A percentile compares a stretch with the other conserved stretches of the same genome.
Evolutionary conservation across 2,888 invertebrate genomes (phyloP).

Genomic region (Scaptomyza parva): DNA sequence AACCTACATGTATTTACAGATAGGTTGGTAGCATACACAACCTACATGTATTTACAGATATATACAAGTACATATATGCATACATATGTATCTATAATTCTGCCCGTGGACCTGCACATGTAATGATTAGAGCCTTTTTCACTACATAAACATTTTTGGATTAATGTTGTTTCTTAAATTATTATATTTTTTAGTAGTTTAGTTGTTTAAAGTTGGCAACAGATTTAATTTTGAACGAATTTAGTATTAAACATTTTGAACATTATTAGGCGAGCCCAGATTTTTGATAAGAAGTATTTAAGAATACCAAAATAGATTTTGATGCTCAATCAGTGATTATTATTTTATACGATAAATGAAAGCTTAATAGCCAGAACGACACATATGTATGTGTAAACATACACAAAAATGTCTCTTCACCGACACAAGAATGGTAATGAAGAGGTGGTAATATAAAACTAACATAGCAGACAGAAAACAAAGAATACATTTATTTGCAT

Average conservation of each 20-base stretch:
- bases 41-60: constrained; percentile 16
- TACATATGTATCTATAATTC: constrained; percentile 19
- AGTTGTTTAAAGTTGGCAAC: constrained; percentile 32
- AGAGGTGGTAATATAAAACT: constrained; percentile 2
- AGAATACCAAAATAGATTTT: background rate
- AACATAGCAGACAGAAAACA: constrained; percentile 24
- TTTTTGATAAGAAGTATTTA: background rate
- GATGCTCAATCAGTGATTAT: background rate
- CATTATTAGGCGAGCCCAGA: constrained; percentile 1
- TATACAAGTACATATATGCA: constrained; percentile 15
- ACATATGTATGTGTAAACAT: constrained; percentile 14
- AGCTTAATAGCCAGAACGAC: constrained; percentile 18
- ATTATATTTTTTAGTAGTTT: constrained; percentile 24
- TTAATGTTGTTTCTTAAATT: constrained; percentile 5
- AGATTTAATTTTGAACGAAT: background rate
- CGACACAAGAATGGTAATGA: constrained; percentile 13
- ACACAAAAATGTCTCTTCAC: constrained; percentile 10
- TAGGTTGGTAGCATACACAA: constrained; percentile 15
- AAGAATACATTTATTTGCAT: constrained; percentile 6
- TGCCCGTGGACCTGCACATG: constrained; percentile 21
- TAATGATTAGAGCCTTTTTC: background rate
- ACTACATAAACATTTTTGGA: constrained; percentile 6
- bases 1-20: constrained; percentile 10
- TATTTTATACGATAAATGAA: constrained; percentile 3
- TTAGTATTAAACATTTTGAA: background rate